phyloP scores from a whole-genome alignment of 2,113 vertebrate genomes.

The Scatophagus argus region DNA sequence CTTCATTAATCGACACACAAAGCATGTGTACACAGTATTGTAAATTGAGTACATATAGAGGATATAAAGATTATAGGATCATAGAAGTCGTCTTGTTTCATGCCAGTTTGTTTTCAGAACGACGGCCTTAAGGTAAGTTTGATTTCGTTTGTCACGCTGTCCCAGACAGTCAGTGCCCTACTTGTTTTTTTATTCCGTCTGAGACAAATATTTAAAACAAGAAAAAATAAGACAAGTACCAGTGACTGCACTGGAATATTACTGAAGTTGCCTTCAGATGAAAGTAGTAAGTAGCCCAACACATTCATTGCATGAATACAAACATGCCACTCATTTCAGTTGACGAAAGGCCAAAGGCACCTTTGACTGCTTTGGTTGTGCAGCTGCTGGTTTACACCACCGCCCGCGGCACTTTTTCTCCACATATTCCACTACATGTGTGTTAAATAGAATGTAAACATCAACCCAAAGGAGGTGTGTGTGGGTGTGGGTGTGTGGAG shows the following conservation, averaged over 20 bases:
- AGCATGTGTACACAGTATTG: constrained; percentile 3
- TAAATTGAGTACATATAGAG: neutral
- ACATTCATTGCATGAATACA: constrained; percentile 14
- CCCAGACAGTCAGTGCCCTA: neutral
- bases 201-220: neutral
- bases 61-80: constrained; percentile 6
- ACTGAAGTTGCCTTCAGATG: constrained; percentile 18
- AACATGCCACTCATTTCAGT: constrained; percentile 11
- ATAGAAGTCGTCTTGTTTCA: constrained; percentile 1
- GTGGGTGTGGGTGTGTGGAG: neutral
- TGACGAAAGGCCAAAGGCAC: constrained; percentile 27
- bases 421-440: constrained; percentile 14
- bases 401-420: constrained; percentile 47
- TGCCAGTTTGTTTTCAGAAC: constrained; percentile 17
- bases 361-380: constrained; percentile 35
- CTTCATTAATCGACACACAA: neutral
- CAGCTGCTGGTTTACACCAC: constrained; percentile 33
- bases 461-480: neutral
- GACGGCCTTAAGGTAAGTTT: constrained; percentile 58
- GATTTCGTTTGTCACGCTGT: constrained; percentile 11
- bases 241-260: constrained; percentile 12
- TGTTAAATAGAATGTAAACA: constrained; percentile 46
- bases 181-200: neutral
- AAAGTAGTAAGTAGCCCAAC: constrained; percentile 67
- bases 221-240: neutral